phyloP scores from a whole-genome alignment of 2,113 vertebrate genomes.

The Corythoichthys intestinalis region DNA sequence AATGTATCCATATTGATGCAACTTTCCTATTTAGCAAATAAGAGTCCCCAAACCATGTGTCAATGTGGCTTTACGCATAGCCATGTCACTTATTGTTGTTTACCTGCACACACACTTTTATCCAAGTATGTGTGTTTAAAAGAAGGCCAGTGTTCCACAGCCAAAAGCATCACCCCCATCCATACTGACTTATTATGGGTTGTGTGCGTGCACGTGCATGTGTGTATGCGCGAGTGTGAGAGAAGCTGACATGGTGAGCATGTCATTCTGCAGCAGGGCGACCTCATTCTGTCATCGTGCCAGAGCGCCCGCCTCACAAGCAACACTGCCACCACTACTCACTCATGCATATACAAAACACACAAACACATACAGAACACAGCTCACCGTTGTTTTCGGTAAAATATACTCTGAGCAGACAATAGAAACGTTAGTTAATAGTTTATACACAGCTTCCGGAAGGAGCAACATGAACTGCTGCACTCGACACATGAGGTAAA shows the following conservation, averaged over 20 bases:
- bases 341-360: constrained; percentile 62
- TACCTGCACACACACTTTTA: constrained; percentile 8
- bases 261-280: constrained; percentile 58
- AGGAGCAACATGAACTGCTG: neutral
- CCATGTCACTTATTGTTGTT: constrained; percentile 13
- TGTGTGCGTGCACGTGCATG: constrained; percentile 9
- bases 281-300: constrained; percentile 76
- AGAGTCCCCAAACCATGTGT: constrained; percentile 13
- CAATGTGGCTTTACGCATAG: constrained; percentile 8
- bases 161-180: constrained; percentile 50
- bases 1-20: too few species aligned
- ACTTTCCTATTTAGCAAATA: too few species aligned
- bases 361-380: constrained; percentile 47
- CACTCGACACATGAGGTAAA: neutral
- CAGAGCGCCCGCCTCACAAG: constrained; percentile 54
- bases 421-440: constrained; percentile 12
- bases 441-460: constrained; percentile 14
- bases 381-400: constrained; percentile 18
- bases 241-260: constrained; percentile 48
- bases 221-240: neutral
- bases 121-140: constrained; percentile 34
- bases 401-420: constrained; percentile 16
- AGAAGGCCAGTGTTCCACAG: constrained; percentile 49
- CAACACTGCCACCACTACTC: constrained; percentile 53
- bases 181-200: constrained; percentile 43